Conservation (phyloP, 2,888 invertebrate species). For the Pocota personata region DNA sequence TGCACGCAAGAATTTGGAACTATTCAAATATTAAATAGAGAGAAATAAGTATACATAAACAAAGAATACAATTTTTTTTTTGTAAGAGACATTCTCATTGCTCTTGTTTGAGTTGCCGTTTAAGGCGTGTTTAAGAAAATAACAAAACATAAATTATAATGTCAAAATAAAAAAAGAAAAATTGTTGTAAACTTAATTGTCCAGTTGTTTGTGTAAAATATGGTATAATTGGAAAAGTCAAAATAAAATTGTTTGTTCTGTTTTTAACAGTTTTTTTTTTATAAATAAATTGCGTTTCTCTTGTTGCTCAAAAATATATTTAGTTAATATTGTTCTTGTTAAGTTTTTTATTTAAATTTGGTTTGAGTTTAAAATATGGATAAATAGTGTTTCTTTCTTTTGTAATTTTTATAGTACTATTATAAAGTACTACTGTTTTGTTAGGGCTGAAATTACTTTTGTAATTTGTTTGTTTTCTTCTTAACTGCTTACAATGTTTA, state of each 20-base stretch:
- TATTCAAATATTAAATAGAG: conserved; percentile 1
- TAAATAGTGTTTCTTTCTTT: conserved; percentile 12
- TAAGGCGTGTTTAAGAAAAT: conserved; percentile 16
- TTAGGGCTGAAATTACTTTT: conserved; percentile 3
- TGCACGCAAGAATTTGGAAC: conserved; percentile 17
- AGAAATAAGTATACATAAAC: conserved; percentile 4
- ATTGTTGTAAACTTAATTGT: conserved; percentile 10
- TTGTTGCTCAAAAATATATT: conserved; percentile 50
- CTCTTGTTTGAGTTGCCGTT: conserved; percentile 1
- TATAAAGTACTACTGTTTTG: not conserved
- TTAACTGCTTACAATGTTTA: conserved; percentile 48
- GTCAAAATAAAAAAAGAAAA: conserved; percentile 11
- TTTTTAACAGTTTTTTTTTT: conserved; percentile 44
- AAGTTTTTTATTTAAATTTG: conserved; percentile 38
- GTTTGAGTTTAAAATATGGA: conserved; percentile 29
- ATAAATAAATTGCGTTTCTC: conserved; percentile 53
- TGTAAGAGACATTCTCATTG: not conserved
- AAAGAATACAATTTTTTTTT: conserved; percentile 20
- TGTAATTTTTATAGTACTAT: not conserved
- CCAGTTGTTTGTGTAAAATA: conserved; percentile 28
- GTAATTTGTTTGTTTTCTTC: conserved; percentile 21
- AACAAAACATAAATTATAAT: conserved; percentile 31
- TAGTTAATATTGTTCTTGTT: conserved; percentile 22
- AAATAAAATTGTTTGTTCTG: conserved; percentile 50
- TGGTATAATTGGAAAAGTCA: conserved; percentile 46